Evolutionary conservation across 2,888 invertebrate genomes (phyloP), one percentile per base, ranked within the genome.

Genomic region (Drosophila mayaguana): DNA sequence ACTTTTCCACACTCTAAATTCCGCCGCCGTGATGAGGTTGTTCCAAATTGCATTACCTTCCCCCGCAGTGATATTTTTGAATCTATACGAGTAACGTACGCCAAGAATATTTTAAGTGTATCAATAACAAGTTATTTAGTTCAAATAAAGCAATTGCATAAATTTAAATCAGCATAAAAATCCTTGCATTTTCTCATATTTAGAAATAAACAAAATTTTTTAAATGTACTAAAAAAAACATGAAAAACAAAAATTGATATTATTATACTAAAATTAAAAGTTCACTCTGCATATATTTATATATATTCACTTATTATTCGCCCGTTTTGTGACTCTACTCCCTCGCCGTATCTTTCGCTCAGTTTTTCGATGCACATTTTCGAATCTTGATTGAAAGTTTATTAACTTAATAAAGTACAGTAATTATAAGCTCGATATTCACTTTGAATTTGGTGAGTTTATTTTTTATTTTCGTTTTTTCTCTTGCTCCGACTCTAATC

Each of bases 291-390:
- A 80, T 68, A 61, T 68, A 60, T 74, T 38, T 75, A 66, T 69
- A 62, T 85, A 67, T 69, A 63, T 82, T 74, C 48, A 50, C 81
- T 65, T 81, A 85, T 84, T 65, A 80, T 85, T 89, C 90, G 80
- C 84, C 88, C 86, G 88, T 82, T 50, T 88, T 87, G 80, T 85
- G 88, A 85, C 75, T 87, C 87, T 73, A 76, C 75, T 86, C 81
- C 75, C 89, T 88, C 89, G 90, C 77, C 85, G 83, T 72, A 83
- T 83, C 83, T 90, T 90, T 88, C 81, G 81, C 87, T 88, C 83
- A 77, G 87, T 85, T 78, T 88, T 79, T 88, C 72, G 84, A 87
- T 71, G 81, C 64, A 81, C 54, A 74, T 81, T 75, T 75, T 78
- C 72, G 81, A 87, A 77, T 72, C 71, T 83, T 80, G 81, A 75